Conservation (phyloP, 1,140 invertebrate genomes). For the Temnothorax longispinosus region DNA sequence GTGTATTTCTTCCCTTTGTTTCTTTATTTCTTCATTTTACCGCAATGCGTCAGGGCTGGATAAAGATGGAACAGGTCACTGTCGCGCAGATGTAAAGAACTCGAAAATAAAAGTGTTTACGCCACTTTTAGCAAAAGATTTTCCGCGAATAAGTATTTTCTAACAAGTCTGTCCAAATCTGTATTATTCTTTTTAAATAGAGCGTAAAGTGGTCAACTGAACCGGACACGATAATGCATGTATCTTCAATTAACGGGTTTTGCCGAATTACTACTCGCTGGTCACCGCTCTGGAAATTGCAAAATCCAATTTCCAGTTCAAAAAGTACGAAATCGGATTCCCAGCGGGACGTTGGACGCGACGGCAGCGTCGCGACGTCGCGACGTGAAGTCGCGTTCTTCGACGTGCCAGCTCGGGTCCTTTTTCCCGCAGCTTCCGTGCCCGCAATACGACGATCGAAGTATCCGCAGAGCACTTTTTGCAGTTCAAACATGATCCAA, state of each 20-base stretch:
- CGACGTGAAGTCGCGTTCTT: constrained; percentile 39
- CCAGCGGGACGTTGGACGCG: not conserved
- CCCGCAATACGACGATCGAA: constrained; percentile 53
- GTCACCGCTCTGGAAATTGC: not conserved
- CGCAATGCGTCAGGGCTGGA: constrained; percentile 29
- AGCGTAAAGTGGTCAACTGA: not conserved
- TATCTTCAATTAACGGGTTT: constrained; percentile 28
- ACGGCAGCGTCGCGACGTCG: constrained; percentile 18
- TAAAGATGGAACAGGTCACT: not conserved
- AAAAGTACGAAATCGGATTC: constrained; percentile 40
- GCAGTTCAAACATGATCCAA: constrained; percentile 10
- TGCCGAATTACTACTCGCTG: not conserved
- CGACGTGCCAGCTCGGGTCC: constrained; percentile 6
- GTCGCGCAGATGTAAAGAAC: not conserved
- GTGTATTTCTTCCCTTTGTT: not conserved
- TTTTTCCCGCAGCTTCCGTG: constrained; percentile 29
- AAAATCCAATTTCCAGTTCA: constrained; percentile 26
- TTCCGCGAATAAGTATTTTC: not conserved
- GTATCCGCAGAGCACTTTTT: constrained; percentile 50
- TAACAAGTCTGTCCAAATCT: not conserved
- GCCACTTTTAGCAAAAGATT: not conserved
- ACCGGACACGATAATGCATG: not conserved
- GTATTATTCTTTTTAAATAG: not conserved
- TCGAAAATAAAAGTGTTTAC: not conserved
- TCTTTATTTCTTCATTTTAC: not conserved